These are phyloP conservation scores for Serranus cabrilla DNA, from an alignment of 2,797 vertebrate genomes.

Conservation along the genomic window DNA sequence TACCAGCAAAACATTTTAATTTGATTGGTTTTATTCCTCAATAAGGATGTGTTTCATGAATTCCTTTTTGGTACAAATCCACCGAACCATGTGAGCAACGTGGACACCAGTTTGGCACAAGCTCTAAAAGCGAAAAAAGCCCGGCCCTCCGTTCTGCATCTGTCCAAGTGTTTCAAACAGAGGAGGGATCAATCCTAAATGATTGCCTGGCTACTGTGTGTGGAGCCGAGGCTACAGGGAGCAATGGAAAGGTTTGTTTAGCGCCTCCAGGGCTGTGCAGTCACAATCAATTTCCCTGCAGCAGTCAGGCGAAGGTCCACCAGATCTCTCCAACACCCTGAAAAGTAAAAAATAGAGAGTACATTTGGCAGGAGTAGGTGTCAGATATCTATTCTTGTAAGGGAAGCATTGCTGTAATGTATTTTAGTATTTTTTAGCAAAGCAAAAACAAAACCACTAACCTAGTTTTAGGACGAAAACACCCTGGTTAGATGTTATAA, in stretches of 20 bases:
- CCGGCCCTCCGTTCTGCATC: constrained; percentile 51
- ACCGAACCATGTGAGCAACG: background rate
- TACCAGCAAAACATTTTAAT: background rate
- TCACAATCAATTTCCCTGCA: constrained; percentile 79
- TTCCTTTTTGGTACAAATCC: background rate
- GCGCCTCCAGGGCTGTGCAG: constrained; percentile 60
- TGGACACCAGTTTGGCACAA: constrained; percentile 16
- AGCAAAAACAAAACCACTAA: too few species aligned
- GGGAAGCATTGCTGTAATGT: too few species aligned
- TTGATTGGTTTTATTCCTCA: background rate
- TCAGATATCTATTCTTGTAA: constrained; percentile 13
- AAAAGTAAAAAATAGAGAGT: constrained; percentile 41
- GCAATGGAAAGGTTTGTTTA: constrained; percentile 75
- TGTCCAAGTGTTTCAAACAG: constrained; percentile 59
- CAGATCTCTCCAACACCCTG: constrained; percentile 27
- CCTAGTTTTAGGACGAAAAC: too few species aligned
- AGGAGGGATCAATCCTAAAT: constrained; percentile 74
- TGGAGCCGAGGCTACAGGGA: constrained; percentile 61
- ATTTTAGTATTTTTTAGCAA: too few species aligned
- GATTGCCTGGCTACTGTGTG: constrained; percentile 63
- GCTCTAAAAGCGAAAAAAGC: constrained; percentile 57
- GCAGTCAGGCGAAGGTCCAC: constrained; percentile 41
- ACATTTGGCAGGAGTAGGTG: constrained; percentile 4
- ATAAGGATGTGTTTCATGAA: background rate
- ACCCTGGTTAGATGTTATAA: too few species aligned